Percentiles rank a stretch among this genome's conserved stretches.
Conservation (phyloP, 2,797 vertebrate genomes). For the Corythornis leucogaster region DNA sequence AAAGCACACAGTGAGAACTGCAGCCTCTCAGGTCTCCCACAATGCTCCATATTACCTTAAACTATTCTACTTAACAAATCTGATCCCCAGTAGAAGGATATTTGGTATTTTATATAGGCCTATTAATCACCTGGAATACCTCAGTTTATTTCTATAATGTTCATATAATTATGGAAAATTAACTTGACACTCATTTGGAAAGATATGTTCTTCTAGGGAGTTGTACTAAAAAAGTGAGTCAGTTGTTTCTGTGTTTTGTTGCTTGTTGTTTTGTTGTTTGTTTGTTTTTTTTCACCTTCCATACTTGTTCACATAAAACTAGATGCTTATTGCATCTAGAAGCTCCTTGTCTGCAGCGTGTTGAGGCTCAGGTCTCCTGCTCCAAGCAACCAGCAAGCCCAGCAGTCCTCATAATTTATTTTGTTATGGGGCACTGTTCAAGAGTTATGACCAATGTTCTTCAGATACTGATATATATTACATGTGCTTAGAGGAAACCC, state of each 20-base stretch:
- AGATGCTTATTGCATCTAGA: neutral
- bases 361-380: neutral
- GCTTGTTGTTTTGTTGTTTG: neutral
- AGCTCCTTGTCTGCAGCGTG: neutral
- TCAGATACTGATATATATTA: slow-evolving; percentile 62
- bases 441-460: slow-evolving; percentile 52
- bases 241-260: neutral
- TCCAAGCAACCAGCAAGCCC: slow-evolving; percentile 30
- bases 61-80: neutral
- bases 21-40: neutral
- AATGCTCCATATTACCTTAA: neutral
- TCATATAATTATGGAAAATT: neutral
- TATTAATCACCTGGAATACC: neutral
- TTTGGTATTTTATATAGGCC: neutral
- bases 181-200: neutral
- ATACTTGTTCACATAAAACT: neutral
- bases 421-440: slow-evolving; percentile 58
- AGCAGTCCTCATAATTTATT: slow-evolving; percentile 58
- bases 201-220: neutral
- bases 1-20: neutral
- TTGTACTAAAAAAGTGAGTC: neutral
- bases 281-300: neutral
- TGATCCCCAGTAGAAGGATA: neutral
- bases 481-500: slow-evolving; percentile 68
- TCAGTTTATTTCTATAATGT: neutral